Base-by-base conservation (phyloP, 2,888 invertebrate species). In the Drosophila anomelani region DNA sequence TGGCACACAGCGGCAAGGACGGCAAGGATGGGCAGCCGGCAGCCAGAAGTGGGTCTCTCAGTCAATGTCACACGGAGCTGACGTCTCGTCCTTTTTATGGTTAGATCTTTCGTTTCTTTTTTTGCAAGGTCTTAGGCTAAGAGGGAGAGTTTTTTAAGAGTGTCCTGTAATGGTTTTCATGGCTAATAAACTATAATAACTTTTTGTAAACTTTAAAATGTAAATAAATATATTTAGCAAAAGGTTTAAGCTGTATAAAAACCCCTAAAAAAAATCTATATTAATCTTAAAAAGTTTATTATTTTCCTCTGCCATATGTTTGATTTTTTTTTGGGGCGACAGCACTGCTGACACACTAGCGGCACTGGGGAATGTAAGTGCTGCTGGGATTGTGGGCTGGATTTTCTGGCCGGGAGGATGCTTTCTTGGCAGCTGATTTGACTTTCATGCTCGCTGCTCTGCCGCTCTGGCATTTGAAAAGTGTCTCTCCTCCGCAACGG, bases 1-100 rank as follows among this genome's bases (percentile, higher is more conserved):
- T 46, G 62, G 49, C 32, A 13, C 8, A 20, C 17, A 32, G 20
- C 32, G 17, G 8, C 29, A 29, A 29, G 72, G 53, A 26, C 26
- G 63, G 60, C 82, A 69, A 63, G 72, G 53, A 59, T 67, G 68
- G 53, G 32, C 44, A 34, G 83, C 87, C 87, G 89, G 87, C 76
- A 67, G 34, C 13, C 72, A 76, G 58, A 88, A 84, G 59, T 85
- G 85, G 88, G 87, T 87, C 77, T 85, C 89, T 87, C 86, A 85
- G 85, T 89, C 85, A 89, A 89, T 85, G 85, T 89, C 85, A 88
- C 56, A 76, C 68, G 34, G 51, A 23, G 34, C 15, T 34, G 51
- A 15, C 34, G 34, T 1, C 20, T 51, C 15, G 34, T 51, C 51
- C 20, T 23, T 51, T 51, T 51, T 51, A 34, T 15, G 34, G 51